A percentile compares a stretch with the other conserved stretches of the same genome.
Conservation (phyloP, 2,888 invertebrate species). For the Colostygia pectinataria region DNA sequence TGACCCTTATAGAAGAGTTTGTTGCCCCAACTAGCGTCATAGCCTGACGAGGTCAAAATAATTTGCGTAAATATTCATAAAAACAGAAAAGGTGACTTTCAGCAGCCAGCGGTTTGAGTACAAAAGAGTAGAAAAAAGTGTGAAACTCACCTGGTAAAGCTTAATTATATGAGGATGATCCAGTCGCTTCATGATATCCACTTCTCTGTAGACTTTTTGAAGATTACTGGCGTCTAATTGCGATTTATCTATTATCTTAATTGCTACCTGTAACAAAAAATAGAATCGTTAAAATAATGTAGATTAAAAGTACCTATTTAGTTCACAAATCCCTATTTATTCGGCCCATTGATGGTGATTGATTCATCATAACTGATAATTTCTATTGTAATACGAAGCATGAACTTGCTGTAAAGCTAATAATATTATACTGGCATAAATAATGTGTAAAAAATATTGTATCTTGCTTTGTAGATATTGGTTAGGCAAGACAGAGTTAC, state of each 20-base stretch:
- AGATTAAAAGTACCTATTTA: too few species aligned
- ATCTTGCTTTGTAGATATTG: too few species aligned
- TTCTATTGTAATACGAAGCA: too few species aligned
- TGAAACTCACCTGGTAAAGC: conserved; percentile 91
- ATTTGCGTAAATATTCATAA: conserved; percentile 16
- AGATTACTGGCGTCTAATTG: conserved; percentile 95
- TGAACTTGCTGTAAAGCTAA: too few species aligned
- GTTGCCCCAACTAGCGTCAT: conserved; percentile 29
- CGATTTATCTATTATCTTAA: conserved; percentile 97
- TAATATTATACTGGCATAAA: too few species aligned
- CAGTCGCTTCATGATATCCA: conserved; percentile 97
- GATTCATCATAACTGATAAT: too few species aligned
- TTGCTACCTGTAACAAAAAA: conserved; percentile 92
- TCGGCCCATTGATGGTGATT: too few species aligned
- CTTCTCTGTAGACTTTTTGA: conserved; percentile 98
- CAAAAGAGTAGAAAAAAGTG: conserved; percentile 7
- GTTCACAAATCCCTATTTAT: too few species aligned
- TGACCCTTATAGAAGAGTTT: conserved; percentile 40
- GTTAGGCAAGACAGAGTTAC: too few species aligned
- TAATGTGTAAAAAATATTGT: too few species aligned
- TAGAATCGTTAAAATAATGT: too few species aligned
- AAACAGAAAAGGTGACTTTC: conserved; percentile 5
- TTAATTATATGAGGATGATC: conserved; percentile 99
- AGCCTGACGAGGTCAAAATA: conserved; percentile 25
- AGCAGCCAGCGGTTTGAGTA: not conserved